Evolutionary conservation across 2,113 vertebrate species (phyloP), one percentile per base, ranked within the genome.

Genomic region (Gobius niger): DNA sequence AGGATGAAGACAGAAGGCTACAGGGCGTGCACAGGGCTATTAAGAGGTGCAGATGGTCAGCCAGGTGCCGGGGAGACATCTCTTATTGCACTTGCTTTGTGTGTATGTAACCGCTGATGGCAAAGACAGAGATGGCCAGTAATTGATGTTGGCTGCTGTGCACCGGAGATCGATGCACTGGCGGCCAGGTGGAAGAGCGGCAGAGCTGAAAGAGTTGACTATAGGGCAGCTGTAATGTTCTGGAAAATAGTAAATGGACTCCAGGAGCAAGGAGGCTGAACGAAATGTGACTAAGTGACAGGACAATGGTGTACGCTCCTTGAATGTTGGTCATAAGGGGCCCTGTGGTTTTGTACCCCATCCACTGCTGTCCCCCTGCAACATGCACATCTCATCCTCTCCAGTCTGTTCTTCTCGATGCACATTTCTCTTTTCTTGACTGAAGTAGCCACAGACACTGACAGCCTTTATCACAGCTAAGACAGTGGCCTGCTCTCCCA

Each of bases 91-190:
- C 54, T 64, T 66, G 71, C 70, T 34, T 61, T 70, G 47, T 70
- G 69, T 3, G 47, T 70, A 52, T 73, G 59, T 81, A 69, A 63
- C 60, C 65, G 65, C 44, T n/a, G 63, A 67, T 18, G 77, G 70
- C 84, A 81, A 54, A 78, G 85, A 85, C 73, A 24, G 72, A 86
- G 79, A 74, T 46, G 68, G 67, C 60, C 52, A 66, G 67, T 83
- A 83, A 88, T 83, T 70, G 67, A 83, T 77, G 74, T 63, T 83
- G 87, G 85, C 84, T 73, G 80, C 76, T 69, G 18, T 65, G 68
- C 78, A 81, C 69, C 46, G 77, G 70, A 89, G 82, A 84, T 77
- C 46, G 64, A 83, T 85, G 65, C 49, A 68, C 70, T 71, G 65
- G 63, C 77, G 68, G 62, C 61, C 47, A 72, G 61, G 13, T 60